A percentile compares a stretch with the other conserved stretches of the same genome.
Conservation (phyloP, 1,140 invertebrate genomes). For the Cataglyphis hispanica region DNA sequence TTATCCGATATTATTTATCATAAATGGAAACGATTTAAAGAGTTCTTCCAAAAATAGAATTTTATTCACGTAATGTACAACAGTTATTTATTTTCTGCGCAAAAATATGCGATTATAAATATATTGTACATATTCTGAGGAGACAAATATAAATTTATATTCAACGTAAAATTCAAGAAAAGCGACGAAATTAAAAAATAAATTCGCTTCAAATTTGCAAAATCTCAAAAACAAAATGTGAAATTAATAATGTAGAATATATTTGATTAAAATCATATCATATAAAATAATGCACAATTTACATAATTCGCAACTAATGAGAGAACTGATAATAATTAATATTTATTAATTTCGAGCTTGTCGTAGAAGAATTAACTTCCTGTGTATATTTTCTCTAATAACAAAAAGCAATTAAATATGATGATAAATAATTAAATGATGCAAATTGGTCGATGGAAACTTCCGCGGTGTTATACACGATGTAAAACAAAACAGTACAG, state of each 20-base stretch:
- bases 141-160: conserved; percentile 14
- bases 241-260: not conserved
- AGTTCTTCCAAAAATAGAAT: too few species aligned
- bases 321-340: not conserved
- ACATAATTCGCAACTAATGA: not conserved
- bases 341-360: not conserved
- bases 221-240: conserved; percentile 14
- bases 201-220: not conserved
- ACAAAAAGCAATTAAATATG: conserved; percentile 6
- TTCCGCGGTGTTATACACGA: conserved; percentile 26
- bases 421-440: conserved; percentile 31
- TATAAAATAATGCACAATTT: not conserved
- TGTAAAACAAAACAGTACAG: conserved; percentile 10
- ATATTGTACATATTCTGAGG: not conserved
- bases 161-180: conserved; percentile 9
- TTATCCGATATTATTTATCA: not conserved
- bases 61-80: not conserved
- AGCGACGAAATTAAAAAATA: not conserved
- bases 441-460: conserved; percentile 36
- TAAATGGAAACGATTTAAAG: too few species aligned
- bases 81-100: not conserved
- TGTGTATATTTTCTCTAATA: not conserved
- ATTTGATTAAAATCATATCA: not conserved
- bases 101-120: not conserved
- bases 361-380: not conserved